Evolutionary conservation across 1,140 invertebrate genomes (phyloP), one percentile per base, ranked within the genome.

Genomic region (Papilio polytes): DNA sequence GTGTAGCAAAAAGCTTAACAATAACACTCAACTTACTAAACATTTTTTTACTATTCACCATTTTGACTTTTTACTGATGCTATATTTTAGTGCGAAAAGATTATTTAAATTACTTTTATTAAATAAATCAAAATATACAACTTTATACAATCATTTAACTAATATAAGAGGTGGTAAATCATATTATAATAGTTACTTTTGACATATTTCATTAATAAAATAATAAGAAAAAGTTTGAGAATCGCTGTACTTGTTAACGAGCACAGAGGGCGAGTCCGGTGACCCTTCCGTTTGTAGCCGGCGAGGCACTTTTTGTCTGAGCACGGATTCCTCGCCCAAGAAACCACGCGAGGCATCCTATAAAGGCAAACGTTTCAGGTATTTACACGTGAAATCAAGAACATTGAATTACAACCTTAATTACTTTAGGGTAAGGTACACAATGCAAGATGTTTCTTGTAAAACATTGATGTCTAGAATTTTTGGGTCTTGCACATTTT

Each of bases 271-370:
- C 31, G 85, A 87, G 88, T 87, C 84, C 85, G 86, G 85, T 86
- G 85, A 88, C 90, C 90, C 90, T 89, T 89, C 80, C 90, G 89
- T 92, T 92, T 90, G 89, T 91, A 92, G 89, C 85, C 79, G 78
- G 83, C 81, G 84, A 88, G 87, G 86, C 86, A 88, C 85, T 92
- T 90, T 93, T 93, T 92, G 90, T 87, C 84, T 88, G 91, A 87
- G 84, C 87, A 53, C 82, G 85, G 86, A 91, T 92, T 92, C 89
- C 87, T 79, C 79, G 85, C 82, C 81, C 81, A 87, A 89, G 90
- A 87, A 89, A 86, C 87, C 89, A 86, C 83, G 85, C 84, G 74
- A 84, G 83, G 86, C 85, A 89, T 87, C 81, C 86, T 86, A 82
- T 81, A 81, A 88, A 81, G 80, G 85, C 83, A 82, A 81, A 63